phyloP scores from a whole-genome alignment of 2,888 invertebrate species.

The Amblyjoppa proteus region DNA sequence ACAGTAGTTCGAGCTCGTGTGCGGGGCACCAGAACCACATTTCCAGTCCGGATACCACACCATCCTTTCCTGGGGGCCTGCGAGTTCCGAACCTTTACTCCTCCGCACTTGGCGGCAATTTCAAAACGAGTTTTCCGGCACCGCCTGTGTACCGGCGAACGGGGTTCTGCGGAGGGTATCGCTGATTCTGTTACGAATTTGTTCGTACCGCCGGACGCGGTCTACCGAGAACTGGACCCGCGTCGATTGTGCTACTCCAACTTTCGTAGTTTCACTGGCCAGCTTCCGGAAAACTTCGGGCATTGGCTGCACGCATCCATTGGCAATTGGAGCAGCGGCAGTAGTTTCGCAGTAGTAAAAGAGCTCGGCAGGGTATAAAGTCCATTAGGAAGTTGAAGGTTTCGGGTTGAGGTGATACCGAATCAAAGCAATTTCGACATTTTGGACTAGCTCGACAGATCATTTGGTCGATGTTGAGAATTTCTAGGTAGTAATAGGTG shows the following conservation, averaged over 20 bases:
- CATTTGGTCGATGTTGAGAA: neutral
- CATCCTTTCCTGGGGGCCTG: neutral
- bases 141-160: neutral
- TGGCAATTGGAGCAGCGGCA: constrained; percentile 22
- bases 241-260: constrained; percentile 9
- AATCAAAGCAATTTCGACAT: constrained; percentile 72
- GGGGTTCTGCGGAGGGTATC: neutral
- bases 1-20: neutral
- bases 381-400: constrained; percentile 70
- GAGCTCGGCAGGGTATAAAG: constrained; percentile 37
- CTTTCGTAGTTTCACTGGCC: constrained; percentile 14
- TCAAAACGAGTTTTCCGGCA: constrained; percentile 37
- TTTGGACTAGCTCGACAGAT: constrained; percentile 62
- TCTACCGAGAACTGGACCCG: constrained; percentile 12
- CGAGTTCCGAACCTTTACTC: constrained; percentile 25
- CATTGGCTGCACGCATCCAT: constrained; percentile 6
- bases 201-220: constrained; percentile 14
- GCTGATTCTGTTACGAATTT: constrained; percentile 32
- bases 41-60: neutral
- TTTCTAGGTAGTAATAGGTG: neutral
- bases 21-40: neutral
- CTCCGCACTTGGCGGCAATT: constrained; percentile 26
- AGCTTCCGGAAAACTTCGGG: constrained; percentile 6
- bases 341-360: constrained; percentile 23
- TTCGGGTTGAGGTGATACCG: constrained; percentile 53